These are phyloP conservation scores for Diachasmimorpha longicaudata DNA, from an alignment of 1,140 invertebrate species.

Conservation along the genomic window DNA sequence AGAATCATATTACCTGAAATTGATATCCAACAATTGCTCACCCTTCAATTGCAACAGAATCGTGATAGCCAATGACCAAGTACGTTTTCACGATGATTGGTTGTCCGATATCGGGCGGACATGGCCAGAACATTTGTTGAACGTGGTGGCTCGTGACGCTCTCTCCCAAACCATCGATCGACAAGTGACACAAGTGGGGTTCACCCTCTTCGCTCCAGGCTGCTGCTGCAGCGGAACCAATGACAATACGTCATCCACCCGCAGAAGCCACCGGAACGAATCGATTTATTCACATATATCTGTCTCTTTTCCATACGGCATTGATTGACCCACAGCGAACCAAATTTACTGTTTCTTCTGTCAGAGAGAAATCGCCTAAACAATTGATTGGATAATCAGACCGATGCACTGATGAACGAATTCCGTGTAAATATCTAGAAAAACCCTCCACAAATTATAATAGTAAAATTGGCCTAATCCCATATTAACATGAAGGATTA, in stretches of 20 bases:
- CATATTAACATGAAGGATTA: too few species aligned
- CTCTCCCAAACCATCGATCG: conserved; percentile 51
- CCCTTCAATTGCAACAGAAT: conserved; percentile 21
- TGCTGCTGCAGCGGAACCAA: conserved; percentile 27
- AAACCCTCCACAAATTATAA: too few species aligned
- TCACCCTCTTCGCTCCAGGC: conserved; percentile 37
- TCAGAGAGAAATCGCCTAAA: too few species aligned
- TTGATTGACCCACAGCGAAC: not conserved
- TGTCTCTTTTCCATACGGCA: not conserved
- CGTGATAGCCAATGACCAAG: conserved; percentile 45
- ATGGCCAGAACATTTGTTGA: conserved; percentile 55
- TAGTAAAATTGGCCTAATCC: too few species aligned
- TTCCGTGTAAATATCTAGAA: too few species aligned
- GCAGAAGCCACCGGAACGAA: conserved; percentile 40
- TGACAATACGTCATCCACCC: conserved; percentile 52
- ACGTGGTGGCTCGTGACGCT: conserved; percentile 54
- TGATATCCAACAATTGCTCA: not conserved
- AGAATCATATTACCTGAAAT: not conserved
- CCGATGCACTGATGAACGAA: too few species aligned
- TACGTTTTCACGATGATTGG: conserved; percentile 54
- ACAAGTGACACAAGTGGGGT: conserved; percentile 34
- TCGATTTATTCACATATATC: conserved; percentile 33
- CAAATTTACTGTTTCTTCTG: not conserved
- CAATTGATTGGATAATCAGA: too few species aligned
- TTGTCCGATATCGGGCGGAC: conserved; percentile 43